Evolutionary conservation across 2,888 invertebrate genomes (phyloP).

Genomic region (Ditula angustiorana): DNA sequence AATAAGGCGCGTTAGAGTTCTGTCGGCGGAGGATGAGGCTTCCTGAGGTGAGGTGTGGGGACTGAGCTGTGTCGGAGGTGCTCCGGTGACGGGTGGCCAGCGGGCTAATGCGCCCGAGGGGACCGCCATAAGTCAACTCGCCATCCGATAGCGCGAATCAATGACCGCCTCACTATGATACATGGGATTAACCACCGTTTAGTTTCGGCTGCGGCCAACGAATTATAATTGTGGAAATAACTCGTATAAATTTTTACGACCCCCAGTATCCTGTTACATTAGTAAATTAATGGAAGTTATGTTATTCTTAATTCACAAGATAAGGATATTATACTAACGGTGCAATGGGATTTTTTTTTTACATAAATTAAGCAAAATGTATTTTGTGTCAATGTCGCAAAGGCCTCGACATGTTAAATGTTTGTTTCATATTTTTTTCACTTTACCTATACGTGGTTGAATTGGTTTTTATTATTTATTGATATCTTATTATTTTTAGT

Average conservation of each 20-base stretch:
- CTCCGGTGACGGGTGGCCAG: constrained; percentile 45
- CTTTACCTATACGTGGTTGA: too few relatives aligned
- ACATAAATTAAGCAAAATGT: too few relatives aligned
- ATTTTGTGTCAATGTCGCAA: too few relatives aligned
- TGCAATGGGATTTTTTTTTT: too few relatives aligned
- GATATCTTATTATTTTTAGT: too few relatives aligned
- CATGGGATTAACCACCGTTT: constrained; percentile 79
- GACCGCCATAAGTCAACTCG: constrained; percentile 77
- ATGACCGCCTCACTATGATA: constrained; percentile 83
- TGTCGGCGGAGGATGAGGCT: neutral
- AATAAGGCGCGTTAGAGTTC: constrained; percentile 71
- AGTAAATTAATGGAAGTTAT: constrained; percentile 38
- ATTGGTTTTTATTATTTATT: too few relatives aligned
- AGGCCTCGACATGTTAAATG: too few relatives aligned
- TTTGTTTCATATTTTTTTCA: too few relatives aligned
- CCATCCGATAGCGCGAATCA: constrained; percentile 80
- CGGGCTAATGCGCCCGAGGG: constrained; percentile 73
- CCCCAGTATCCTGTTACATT: constrained; percentile 33
- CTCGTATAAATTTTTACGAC: constrained; percentile 71
- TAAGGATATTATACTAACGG: neutral
- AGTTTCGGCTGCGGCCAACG: constrained; percentile 71
- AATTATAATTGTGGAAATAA: constrained; percentile 80
- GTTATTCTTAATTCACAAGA: constrained; percentile 18
- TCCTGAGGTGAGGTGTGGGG: too few relatives aligned
- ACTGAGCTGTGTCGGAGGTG: constrained; percentile 16